phyloP scores from a whole-genome alignment of 2,888 invertebrate genomes.

The Diaprepes abbreviatus region DNA sequence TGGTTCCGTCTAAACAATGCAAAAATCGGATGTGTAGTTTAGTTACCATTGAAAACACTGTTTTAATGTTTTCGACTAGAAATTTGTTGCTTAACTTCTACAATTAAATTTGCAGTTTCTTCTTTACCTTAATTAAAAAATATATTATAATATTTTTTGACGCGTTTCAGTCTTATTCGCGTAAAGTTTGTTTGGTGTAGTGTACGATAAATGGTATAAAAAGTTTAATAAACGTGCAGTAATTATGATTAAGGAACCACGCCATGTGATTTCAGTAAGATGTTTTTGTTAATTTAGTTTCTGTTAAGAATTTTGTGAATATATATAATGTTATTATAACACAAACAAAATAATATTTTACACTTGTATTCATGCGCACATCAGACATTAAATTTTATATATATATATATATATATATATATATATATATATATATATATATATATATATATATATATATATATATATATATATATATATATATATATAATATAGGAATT shows the following conservation, averaged over 20 bases:
- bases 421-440: no score
- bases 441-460: no score
- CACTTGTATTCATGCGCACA: no score
- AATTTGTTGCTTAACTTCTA: conserved; percentile 9
- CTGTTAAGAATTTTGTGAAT: background rate
- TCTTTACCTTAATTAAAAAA: background rate
- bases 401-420: no score
- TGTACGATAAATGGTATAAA: background rate
- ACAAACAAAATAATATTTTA: no score
- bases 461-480: background rate
- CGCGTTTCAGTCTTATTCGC: background rate
- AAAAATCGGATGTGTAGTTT: conserved; percentile 35
- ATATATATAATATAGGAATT: no score
- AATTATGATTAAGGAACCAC: conserved; percentile 53
- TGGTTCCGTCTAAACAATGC: conserved; percentile 45
- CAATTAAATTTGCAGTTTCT: conserved; percentile 13
- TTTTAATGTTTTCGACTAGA: conserved; percentile 22
- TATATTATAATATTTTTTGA: background rate
- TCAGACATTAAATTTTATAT: no score
- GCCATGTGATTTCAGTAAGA: conserved; percentile 54
- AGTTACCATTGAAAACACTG: conserved; percentile 18
- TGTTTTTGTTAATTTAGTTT: background rate
- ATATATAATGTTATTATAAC: no score
- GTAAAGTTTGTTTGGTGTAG: background rate
- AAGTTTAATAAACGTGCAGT: background rate